Base-by-base conservation (phyloP, 2,113 vertebrate genomes). In the Rhagologus leucostigma region DNA sequence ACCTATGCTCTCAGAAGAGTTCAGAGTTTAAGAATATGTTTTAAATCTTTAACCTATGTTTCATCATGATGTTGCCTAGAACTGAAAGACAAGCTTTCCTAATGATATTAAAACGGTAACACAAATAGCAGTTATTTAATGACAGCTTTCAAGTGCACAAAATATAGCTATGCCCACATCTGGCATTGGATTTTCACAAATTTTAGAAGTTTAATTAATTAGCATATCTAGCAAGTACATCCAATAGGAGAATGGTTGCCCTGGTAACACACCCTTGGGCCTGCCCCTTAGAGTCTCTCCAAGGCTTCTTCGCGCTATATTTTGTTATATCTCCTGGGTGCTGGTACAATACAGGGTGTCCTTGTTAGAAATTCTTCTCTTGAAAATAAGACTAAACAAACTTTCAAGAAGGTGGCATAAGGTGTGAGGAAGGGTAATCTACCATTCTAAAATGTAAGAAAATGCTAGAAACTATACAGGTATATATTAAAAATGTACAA, bases 21-120 rank as follows among this genome's bases (percentile, higher is more conserved):
- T 10, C 21, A 50, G 7, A 5, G 13, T 68, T 79, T 88, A 41
- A 90, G 62, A 92, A 64, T 0, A 7, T 17, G 16, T 70, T 64
- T 71, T 60, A 67, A 77, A 41, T 49, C 22, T 60, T 86, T 86
- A 13, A 49, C 18, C 3, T 4, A 10, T 9, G 1, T 27, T 74
- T 81, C 21, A 26, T 24, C 7, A 22, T 19, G 10, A 30, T 46
- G 33, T 59, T 52, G 62, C 22, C 21, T 44, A 60, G 18, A 60
- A 59, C 4, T 52, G 33, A 52, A 77, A 86, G 37, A 33, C 11
- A 77, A 68, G 11, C 22, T 16, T 52, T 68, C 37, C 7, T 7
- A 59, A 50, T 0, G 0, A 5, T 27, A 27, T 35, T 47, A 18
- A 29, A 33, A 11, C 23, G n/a, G 29, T 55, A 47, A 47, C 7